phyloP scores from a whole-genome alignment of 2,797 vertebrate genomes.

The Momotus momota region DNA sequence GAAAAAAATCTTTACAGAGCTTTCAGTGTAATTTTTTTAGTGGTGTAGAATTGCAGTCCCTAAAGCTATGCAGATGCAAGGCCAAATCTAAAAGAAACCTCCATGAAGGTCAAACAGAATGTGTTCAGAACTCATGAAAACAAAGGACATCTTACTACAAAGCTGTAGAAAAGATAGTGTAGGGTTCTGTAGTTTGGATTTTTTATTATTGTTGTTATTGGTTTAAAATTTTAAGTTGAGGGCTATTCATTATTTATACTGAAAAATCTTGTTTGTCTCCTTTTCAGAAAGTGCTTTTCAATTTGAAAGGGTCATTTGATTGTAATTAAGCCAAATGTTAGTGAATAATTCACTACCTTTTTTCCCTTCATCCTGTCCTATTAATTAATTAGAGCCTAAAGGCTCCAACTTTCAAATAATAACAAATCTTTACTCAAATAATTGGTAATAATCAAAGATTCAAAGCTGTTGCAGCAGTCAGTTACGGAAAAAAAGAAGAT shows the following conservation, averaged over 20 bases:
- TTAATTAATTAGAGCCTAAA: not conserved
- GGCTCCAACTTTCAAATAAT: not conserved
- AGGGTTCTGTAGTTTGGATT: not conserved
- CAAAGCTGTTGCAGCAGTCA: not conserved
- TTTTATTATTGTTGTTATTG: not conserved
- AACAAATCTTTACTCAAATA: conserved; percentile 24
- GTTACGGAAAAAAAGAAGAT: conserved; percentile 2
- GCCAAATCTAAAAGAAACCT: not conserved
- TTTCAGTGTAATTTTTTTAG: not conserved
- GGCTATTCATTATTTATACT: conserved; percentile 1
- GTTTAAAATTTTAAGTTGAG: not conserved
- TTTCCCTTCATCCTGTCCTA: not conserved
- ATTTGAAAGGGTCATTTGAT: not conserved
- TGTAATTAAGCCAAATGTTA: conserved; percentile 30
- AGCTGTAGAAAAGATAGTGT: not conserved
- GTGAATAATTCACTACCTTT: conserved; percentile 51
- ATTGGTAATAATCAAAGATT: conserved; percentile 17
- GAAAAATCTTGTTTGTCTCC: conserved; percentile 14
- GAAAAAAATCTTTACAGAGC: not conserved
- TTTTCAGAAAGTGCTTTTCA: conserved; percentile 23
- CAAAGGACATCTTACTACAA: not conserved
- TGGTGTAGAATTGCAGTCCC: not conserved
- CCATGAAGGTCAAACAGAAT: not conserved
- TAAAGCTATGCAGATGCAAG: not conserved
- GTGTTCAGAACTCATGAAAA: not conserved